phyloP scores from a whole-genome alignment of 2,113 vertebrate genomes.

The Cyanoliseus patagonus region DNA sequence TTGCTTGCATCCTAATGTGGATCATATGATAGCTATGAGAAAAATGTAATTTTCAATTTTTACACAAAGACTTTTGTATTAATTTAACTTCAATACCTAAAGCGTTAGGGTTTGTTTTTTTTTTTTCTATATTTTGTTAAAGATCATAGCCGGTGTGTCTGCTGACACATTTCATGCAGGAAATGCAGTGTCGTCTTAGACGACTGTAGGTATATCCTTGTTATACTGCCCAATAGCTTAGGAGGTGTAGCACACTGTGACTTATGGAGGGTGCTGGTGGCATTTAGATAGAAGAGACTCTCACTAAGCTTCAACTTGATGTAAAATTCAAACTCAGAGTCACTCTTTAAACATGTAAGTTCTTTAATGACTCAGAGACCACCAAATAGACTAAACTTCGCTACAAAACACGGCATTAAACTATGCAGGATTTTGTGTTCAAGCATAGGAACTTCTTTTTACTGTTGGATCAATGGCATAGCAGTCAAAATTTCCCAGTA shows the following conservation, averaged over 20 bases:
- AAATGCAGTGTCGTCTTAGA: not conserved
- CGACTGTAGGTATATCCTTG: not conserved
- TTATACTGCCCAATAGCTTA: not conserved
- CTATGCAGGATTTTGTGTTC: not conserved
- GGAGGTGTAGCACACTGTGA: not conserved
- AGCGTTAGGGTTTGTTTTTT: rapidly evolving
- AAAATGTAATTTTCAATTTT: not conserved
- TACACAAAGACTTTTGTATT: not conserved
- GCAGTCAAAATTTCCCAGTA: not conserved
- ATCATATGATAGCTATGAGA: not conserved
- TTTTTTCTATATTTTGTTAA: not conserved
- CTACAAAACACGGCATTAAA: not conserved
- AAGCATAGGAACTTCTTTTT: not conserved
- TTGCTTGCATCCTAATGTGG: not conserved
- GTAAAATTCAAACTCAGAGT: not conserved
- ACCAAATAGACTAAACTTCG: not conserved
- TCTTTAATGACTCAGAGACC: not conserved
- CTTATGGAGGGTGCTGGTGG: not conserved
- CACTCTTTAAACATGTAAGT: not conserved
- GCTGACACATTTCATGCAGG: not conserved
- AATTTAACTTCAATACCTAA: not conserved
- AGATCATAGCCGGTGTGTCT: not conserved
- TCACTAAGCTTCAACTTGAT: not conserved
- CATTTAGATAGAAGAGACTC: not conserved
- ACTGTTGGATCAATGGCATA: not conserved